Base-by-base conservation (phyloP, 2,888 invertebrate genomes). In the Chesias legatella region DNA sequence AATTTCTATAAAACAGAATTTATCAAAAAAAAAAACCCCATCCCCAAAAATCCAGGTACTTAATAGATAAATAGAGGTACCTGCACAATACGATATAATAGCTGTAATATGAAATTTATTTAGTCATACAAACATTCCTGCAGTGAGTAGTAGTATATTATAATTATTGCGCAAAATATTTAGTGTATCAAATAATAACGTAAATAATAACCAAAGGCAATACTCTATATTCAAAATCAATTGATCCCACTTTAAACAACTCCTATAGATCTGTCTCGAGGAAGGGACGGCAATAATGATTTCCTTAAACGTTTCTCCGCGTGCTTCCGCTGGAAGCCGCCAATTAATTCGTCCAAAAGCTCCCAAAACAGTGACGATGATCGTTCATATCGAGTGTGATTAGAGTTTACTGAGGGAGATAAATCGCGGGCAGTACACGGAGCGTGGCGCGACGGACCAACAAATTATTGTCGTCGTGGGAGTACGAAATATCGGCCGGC, bases 391-490 rank as follows among this genome's bases (percentile, higher is more conserved):
- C 57, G 64, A 58, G 54, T 47, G 59, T 72, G 73, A 77, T 76
- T 77, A 75, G 73, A 73, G 68, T 60, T 53, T 53, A 62, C 60
- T 76, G 76, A 76, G 73, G 67, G 68, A 73, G 71, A 79, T 79
- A 77, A 76, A 79, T 77, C 62, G 74, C 36, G 51, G 62, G 71
- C 68, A 71, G 73, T 78, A 74, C 72, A 75, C 64, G 71, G 57
- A 64, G 63, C 69, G 65, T 64, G 65, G 67, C 63, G 71, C 75
- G 77, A 77, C 75, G 79, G 74, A 76, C 79, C 73, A 79, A 82
- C 81, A 82, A 83, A 83, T 83, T 84, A 83, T 82, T 73, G 79
- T 78, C 79, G 79, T 73, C 78, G 71, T 63, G 81, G 81, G 80
- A 81, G 68, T 70, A 76, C 69, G 79, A 79, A 79, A 79, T 79